These are phyloP conservation scores for Phalloptychus januarius DNA, from an alignment of 2,797 vertebrate genomes.

Conservation along the genomic window DNA sequence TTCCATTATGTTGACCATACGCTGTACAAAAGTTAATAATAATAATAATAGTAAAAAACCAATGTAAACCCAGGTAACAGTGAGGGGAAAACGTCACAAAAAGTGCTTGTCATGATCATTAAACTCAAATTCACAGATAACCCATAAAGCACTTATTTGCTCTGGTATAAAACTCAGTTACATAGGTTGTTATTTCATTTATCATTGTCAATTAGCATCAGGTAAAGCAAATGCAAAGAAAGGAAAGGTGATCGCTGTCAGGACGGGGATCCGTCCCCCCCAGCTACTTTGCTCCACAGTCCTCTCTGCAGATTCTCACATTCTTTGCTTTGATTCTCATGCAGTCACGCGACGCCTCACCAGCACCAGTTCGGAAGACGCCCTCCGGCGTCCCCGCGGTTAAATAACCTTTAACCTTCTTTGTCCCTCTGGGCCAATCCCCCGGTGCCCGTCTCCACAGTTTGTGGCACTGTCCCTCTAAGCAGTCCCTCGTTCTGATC, in stretches of 20 bases:
- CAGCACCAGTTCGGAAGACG: not conserved
- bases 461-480: slow-evolving; percentile 36
- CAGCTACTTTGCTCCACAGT: slow-evolving; percentile 8
- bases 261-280: slow-evolving; percentile 8
- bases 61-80: slow-evolving; percentile 57
- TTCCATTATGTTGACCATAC: slow-evolving; percentile 52
- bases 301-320: slow-evolving; percentile 1
- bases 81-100: slow-evolving; percentile 44
- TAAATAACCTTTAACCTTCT: slow-evolving; percentile 27
- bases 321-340: slow-evolving; percentile 1
- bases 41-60: slow-evolving; percentile 1
- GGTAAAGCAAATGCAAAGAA: slow-evolving; percentile 18
- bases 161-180: slow-evolving; percentile 15
- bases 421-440: slow-evolving; percentile 17
- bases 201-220: slow-evolving; percentile 9
- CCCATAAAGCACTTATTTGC: not conserved
- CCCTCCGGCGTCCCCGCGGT: slow-evolving; percentile 18
- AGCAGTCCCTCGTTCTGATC: slow-evolving; percentile 20
- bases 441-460: slow-evolving; percentile 5
- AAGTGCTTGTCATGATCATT: slow-evolving; percentile 46
- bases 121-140: slow-evolving; percentile 27
- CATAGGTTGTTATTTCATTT: slow-evolving; percentile 1
- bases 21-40: slow-evolving; percentile 36
- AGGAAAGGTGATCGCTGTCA: slow-evolving; percentile 10
- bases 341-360: not conserved